Base-by-base conservation (phyloP, 1,140 invertebrate species). In the Tetragnatha versicolor region DNA sequence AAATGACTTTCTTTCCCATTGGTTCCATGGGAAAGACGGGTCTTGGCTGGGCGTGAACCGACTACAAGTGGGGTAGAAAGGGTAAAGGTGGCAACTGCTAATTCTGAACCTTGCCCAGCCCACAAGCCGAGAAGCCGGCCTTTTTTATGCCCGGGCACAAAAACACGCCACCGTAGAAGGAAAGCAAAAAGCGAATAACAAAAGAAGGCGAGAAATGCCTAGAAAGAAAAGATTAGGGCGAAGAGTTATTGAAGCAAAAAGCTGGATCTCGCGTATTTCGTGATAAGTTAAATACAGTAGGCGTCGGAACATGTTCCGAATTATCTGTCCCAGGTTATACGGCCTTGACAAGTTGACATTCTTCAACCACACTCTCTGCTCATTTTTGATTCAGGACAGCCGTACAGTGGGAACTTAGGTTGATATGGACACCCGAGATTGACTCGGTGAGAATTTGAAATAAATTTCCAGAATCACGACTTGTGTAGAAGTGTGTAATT, bases 181-280 rank as follows among this genome's bases (percentile, higher is more conserved):
- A n/a, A n/a, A n/a, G n/a, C n/a, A n/a, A n/a, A n/a, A n/a, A n/a
- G n/a, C n/a, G n/a, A n/a, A n/a, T n/a, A n/a, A n/a, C n/a, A n/a
- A 51, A 51, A 51, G 49, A 27, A 66, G 68, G 68, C 49, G 25
- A 25, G 27, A 1, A 4, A 49, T 42, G 45, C 58, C 53, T 31
- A 73, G 60, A 73, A 60, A 12, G 17, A 37, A 63, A 51, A 39
- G 3, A 5, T 3, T 27, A 33, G 58, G 25, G 20, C 47, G 17
- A 65, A 63, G 35, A 77, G 20, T 77, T 77, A 77, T 42, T 77
- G 73, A 66, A 77, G 73, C 42, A 77, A 37, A 77, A 77, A 77
- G 39, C 39, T 66, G n/a, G 47, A 53, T 53, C 55, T 51, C 22
- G n/a, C 29, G 53, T 73, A 73, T 73, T 58, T 45, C n/a, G 29